Conservation (phyloP, 2,797 vertebrate species). For the Onychomys arenicola region DNA sequence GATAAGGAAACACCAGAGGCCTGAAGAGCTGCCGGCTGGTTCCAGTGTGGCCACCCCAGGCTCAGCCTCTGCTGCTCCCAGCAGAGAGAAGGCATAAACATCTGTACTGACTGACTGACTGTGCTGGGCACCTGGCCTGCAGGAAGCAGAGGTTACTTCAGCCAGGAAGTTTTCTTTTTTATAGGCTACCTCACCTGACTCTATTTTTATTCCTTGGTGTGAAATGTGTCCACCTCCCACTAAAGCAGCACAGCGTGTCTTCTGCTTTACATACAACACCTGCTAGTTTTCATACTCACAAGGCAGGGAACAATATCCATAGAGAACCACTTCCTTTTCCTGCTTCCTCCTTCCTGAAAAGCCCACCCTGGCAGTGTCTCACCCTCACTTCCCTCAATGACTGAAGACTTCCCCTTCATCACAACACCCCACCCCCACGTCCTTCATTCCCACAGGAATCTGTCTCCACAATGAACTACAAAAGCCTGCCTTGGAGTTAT, state of each 20-base stretch:
- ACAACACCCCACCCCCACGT: neutral
- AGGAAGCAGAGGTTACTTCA: neutral
- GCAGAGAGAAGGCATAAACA: neutral
- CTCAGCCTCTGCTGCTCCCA: neutral
- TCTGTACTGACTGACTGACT: neutral
- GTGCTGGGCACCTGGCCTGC: neutral
- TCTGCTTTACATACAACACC: conserved; percentile 16
- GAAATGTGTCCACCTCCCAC: neutral
- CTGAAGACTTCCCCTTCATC: neutral
- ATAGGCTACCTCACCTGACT: neutral
- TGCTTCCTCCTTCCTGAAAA: conserved; percentile 64
- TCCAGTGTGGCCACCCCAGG: fast-evolving
- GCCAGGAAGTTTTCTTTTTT: neutral
- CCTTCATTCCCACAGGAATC: neutral
- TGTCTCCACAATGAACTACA: neutral
- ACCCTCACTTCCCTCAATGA: neutral
- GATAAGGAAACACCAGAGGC: neutral
- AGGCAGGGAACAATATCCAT: neutral
- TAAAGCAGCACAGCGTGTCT: neutral
- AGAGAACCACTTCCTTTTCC: conserved; percentile 70
- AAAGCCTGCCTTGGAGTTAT: neutral
- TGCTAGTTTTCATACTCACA: conserved; percentile 10
- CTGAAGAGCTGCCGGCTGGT: neutral
- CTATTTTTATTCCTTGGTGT: conserved; percentile 4
- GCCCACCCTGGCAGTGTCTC: neutral